A percentile compares a stretch with the other conserved stretches of the same genome.
phyloP scores from a whole-genome alignment of 2,113 vertebrate species.

The Mormoops blainvillei region DNA sequence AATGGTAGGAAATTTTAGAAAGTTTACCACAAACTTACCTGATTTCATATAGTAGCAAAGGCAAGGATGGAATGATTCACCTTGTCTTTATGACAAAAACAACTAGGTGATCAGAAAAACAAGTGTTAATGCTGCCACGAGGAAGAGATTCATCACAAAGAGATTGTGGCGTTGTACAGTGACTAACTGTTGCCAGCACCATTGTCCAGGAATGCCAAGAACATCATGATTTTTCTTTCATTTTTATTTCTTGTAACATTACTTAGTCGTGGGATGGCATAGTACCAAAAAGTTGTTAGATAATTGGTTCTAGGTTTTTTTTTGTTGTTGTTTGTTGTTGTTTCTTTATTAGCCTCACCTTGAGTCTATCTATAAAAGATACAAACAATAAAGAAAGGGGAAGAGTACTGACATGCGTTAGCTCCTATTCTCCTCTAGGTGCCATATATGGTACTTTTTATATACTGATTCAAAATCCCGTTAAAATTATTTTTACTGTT shows the following conservation, averaged over 20 bases:
- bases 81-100: slow-evolving; percentile 37
- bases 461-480: neutral
- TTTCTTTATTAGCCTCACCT: slow-evolving; percentile 26
- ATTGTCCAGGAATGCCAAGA: neutral
- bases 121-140: neutral
- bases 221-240: neutral
- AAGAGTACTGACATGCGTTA: neutral
- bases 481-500: neutral
- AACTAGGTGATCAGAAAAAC: neutral
- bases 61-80: slow-evolving; percentile 16
- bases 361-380: slow-evolving; percentile 27
- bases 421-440: neutral
- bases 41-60: slow-evolving; percentile 18
- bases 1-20: slow-evolving; percentile 26
- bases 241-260: slow-evolving; percentile 7
- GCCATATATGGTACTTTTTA: neutral
- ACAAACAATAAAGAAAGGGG: neutral
- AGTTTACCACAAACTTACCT: slow-evolving; percentile 21
- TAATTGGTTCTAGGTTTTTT: slow-evolving; percentile 29
- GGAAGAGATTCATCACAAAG: neutral
- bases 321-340: too few species aligned
- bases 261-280: slow-evolving; percentile 12
- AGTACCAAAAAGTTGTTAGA: slow-evolving; percentile 25
- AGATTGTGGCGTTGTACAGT: neutral
- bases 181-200: neutral